Evolutionary conservation across 2,888 invertebrate species (phyloP).

Genomic region (Sussaba pulchella): DNA sequence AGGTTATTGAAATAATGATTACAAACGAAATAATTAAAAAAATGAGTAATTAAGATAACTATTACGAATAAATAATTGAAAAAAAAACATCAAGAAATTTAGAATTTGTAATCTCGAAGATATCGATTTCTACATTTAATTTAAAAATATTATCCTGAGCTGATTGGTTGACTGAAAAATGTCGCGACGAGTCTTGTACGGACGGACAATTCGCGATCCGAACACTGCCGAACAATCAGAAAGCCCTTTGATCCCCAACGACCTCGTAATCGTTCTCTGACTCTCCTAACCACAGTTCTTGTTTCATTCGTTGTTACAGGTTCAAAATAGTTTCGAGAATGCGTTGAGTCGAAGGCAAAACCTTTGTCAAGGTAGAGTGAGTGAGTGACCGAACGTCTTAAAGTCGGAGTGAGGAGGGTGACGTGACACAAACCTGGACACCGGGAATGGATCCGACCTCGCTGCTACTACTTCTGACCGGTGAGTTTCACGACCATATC

Average conservation of each 20-base stretch:
- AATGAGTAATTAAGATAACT: too few species aligned
- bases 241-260: conserved; percentile 35
- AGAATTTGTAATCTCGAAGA: too few species aligned
- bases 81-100: too few species aligned
- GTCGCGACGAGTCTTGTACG: conserved; percentile 23
- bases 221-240: conserved; percentile 45
- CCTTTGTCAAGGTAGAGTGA: conserved; percentile 35
- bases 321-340: conserved; percentile 79
- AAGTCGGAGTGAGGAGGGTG: conserved; percentile 52
- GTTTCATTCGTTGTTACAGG: conserved; percentile 67
- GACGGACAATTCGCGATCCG: conserved; percentile 35
- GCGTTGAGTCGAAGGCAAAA: conserved; percentile 74
- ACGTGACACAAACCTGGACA: conserved; percentile 72
- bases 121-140: too few species aligned
- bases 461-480: conserved; percentile 79
- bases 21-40: too few species aligned
- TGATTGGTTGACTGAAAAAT: too few species aligned
- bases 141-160: too few species aligned
- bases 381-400: conserved; percentile 46
- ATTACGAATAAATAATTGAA: too few species aligned
- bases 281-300: conserved; percentile 55
- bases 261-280: conserved; percentile 23
- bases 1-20: too few species aligned
- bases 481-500: conserved; percentile 72
- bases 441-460: conserved; percentile 81